Evolutionary conservation across 1,140 invertebrate species (phyloP), one percentile per base, ranked within the genome.

Genomic region (Danaus plexippus): DNA sequence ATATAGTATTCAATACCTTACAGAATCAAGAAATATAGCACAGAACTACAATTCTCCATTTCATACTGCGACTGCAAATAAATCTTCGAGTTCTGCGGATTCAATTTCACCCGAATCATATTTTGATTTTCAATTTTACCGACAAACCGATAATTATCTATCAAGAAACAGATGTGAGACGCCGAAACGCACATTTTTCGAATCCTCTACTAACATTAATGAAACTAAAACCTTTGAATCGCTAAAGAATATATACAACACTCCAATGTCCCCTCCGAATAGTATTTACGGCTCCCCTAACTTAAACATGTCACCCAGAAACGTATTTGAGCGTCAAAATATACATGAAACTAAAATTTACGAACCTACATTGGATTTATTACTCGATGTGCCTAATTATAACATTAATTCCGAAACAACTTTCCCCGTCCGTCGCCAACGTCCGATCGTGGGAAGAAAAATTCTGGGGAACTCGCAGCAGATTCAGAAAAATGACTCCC

Each of bases 81-180:
- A 63, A 43, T 85, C 78, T 2, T 81, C 77, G 8, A 81, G 79
- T 51, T 81, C 78, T 0, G 61, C 76, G 0, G 78, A 85, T 55
- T 81, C 80, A 0, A 71, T 59, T 9, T 81, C 82, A 7, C 79
- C 82, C 2, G 80, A 80, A 12, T 70, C 72, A 0, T 80, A 76
- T 9, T 59, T 47, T 12, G 71, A 76, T 0, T 64, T 72, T 13
- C 68, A 69, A 11, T 44, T 18, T 18, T 43, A 53, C n/a, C 61
- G 66, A 7, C 69, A 75, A 49, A 56, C 13, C 10, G 48, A 57
- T 22, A 18, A 15, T 13, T 57, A 32, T 6, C 15, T 11, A 12
- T 15, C 43, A 5, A 52, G 41, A 10, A 43, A 12, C 11, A 43
- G 50, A 11, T 43, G 40, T 1, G 41, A 52, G 11, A 52, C 50